Evolutionary conservation across 92 coral and sea anemone species (phyloP).

Genomic region (Palythoa caribaeorum): DNA sequence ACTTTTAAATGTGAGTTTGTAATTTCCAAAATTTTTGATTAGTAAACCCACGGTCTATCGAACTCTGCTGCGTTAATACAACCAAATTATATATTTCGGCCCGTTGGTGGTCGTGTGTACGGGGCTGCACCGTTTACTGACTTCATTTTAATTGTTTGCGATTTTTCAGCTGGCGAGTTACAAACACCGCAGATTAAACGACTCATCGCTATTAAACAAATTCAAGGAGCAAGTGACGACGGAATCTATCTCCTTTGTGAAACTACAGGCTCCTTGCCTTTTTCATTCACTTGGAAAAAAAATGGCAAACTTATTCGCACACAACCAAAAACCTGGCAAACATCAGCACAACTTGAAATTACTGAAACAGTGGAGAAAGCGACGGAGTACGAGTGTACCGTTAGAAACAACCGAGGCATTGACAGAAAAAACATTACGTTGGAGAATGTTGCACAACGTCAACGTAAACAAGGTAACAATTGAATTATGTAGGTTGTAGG

Average conservation of each 20-base stretch:
- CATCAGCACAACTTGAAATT: background rate
- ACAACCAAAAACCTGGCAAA: background rate
- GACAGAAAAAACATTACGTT: background rate
- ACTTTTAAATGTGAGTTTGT: background rate
- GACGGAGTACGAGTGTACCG: constrained; percentile 7
- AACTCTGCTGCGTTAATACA: background rate
- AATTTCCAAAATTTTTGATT: background rate
- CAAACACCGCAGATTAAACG: constrained; percentile 5
- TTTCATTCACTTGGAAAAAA: constrained; percentile 6
- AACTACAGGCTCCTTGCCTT: constrained; percentile 3
- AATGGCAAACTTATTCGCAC: background rate
- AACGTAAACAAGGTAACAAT: background rate
- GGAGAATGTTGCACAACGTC: background rate
- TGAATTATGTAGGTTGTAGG: background rate
- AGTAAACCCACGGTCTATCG: background rate
- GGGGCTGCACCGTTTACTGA: background rate
- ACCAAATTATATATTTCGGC: too few relatives aligned
- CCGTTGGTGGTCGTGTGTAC: too few relatives aligned
- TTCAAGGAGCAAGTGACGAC: background rate
- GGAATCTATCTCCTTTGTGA: constrained; percentile 5
- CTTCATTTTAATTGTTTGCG: background rate
- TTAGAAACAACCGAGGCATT: background rate
- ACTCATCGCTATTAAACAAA: background rate
- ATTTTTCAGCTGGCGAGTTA: background rate
- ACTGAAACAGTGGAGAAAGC: too few relatives aligned